Evolutionary conservation across 2,797 vertebrate genomes (phyloP), one percentile per base, ranked within the genome.

Genomic region (Danio albolineatus): DNA sequence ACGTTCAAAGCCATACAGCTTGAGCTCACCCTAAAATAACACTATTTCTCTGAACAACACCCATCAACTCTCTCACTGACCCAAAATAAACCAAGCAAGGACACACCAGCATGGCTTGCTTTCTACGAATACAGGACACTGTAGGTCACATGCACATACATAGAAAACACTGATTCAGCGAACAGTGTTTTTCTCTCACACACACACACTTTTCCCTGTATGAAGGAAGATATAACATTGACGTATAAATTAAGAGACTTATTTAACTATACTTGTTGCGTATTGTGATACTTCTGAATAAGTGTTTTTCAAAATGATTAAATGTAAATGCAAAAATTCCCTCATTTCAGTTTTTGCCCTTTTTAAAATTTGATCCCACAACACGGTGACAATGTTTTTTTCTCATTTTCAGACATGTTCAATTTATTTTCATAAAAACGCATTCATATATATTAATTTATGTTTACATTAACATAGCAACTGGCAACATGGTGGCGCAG

Each of bases 11-110:
- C 69, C 51, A 39, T 21, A 46, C 19, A 10, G 21, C 28, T 21
- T 67, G 38, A 56, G 70, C 76, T 78, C 14, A 51, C 36, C 43
- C 53, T 2, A 80, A 73, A 80, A 73, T 80, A 73, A 65, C 64
- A 46, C 16, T 12, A 4, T 53, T 72, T 53, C 48, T 49, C 43
- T 28, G 9, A 53, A 73, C 59, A 53, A 61, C 72, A 41, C 69
- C 78, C n/a, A 17, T 48, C 70, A n/a, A 48, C 54, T 57, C 14
- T 57, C 39, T 53, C 17, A 14, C 21, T 41, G 14, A 46, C 21
- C 57, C 38, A 76, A 76, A 81, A 76, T 46, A 62, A 76, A 46
- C 48, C 28, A 53, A 17, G 7, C 36, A 38, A 62, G 65, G 48
- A 28, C 57, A 76, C 16, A 10, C 17, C 48, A 28, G 13, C 39